Evolutionary conservation across 2,888 invertebrate species (phyloP).

Genomic region (Lysandra bellargus): DNA sequence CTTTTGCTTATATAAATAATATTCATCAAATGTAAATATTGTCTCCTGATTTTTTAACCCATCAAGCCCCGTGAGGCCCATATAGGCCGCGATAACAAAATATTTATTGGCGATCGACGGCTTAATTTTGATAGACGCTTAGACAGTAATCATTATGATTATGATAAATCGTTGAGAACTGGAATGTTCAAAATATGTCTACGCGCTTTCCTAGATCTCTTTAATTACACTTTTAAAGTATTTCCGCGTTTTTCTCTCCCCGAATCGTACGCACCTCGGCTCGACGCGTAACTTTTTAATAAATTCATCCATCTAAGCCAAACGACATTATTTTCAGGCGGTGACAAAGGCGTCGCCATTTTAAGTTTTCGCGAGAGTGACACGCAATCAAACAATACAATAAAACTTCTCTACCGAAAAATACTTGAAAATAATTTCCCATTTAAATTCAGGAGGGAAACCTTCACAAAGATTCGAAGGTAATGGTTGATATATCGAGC

Average conservation of each 20-base stretch:
- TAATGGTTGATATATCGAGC: conserved; percentile 48
- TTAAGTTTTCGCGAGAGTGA: conserved; percentile 75
- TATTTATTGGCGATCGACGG: too few relatives aligned
- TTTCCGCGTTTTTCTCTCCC: not conserved
- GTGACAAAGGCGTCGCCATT: conserved; percentile 68
- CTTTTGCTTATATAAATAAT: too few relatives aligned
- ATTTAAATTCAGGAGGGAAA: conserved; percentile 75
- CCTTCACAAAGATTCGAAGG: conserved; percentile 71
- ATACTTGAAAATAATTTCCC: conserved; percentile 79
- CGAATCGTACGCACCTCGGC: conserved; percentile 46
- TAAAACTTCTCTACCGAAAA: conserved; percentile 78
- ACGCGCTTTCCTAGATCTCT: too few relatives aligned
- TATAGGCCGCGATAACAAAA: too few relatives aligned
- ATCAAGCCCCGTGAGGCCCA: too few relatives aligned
- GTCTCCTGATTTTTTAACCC: too few relatives aligned
- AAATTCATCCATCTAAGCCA: conserved; percentile 67
- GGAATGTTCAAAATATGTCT: too few relatives aligned
- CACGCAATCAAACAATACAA: conserved; percentile 81
- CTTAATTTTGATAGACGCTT: too few relatives aligned
- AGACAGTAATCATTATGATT: too few relatives aligned
- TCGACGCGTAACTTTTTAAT: conserved; percentile 69
- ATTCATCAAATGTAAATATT: too few relatives aligned
- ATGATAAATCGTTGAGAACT: too few relatives aligned
- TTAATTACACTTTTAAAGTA: not conserved
- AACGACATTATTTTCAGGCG: conserved; percentile 64